These are phyloP conservation scores for Acheta domesticus DNA, from an alignment of 2,888 invertebrate genomes.

Conservation along the genomic window DNA sequence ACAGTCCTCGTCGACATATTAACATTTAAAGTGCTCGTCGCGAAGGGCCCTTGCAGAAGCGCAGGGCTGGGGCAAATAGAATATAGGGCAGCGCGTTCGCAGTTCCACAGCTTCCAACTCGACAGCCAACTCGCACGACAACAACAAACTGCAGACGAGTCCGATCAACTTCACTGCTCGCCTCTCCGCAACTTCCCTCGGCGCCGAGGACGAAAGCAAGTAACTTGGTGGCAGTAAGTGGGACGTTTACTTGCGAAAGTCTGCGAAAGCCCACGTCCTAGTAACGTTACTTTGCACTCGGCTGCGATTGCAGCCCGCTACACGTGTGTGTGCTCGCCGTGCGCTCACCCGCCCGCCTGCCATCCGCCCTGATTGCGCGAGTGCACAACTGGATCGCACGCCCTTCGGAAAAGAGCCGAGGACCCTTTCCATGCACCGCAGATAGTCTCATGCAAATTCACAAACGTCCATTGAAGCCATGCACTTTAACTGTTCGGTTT, in stretches of 20 bases:
- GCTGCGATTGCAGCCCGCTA: background rate
- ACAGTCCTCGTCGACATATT: too few species aligned
- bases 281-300: background rate
- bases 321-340: background rate
- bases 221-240: background rate
- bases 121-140: background rate
- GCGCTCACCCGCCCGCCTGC: background rate
- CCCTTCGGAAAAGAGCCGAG: background rate
- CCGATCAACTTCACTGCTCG: background rate
- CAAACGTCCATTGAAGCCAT: too few species aligned
- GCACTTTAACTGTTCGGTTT: too few species aligned
- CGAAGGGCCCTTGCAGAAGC: too few species aligned
- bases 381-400: background rate
- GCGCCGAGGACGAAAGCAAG: background rate
- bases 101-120: background rate
- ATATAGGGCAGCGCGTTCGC: background rate
- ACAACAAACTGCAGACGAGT: background rate
- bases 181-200: background rate
- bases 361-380: background rate
- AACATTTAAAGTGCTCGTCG: too few species aligned
- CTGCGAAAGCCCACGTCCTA: background rate
- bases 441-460: too few species aligned
- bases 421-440: background rate
- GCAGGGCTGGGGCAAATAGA: background rate
- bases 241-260: background rate